These are phyloP conservation scores for Herpetotheres cachinnans DNA, from an alignment of 2,113 vertebrate species.

Conservation along the genomic window DNA sequence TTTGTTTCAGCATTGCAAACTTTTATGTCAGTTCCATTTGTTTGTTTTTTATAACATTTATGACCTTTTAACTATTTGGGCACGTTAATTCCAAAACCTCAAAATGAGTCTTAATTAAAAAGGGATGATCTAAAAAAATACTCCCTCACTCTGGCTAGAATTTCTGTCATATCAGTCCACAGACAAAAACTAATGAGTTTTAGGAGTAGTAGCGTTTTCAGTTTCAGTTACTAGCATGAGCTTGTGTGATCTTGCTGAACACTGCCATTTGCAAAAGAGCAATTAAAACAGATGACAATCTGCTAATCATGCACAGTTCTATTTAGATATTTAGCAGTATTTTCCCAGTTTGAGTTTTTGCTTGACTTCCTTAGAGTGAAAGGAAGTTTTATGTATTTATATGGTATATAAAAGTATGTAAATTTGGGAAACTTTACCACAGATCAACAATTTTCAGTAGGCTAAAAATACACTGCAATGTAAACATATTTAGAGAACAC, in stretches of 20 bases:
- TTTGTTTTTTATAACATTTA: slow-evolving; percentile 61
- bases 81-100: slow-evolving; percentile 57
- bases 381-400: background rate
- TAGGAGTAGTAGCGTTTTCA: slow-evolving; percentile 27
- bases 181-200: slow-evolving; percentile 61
- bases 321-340: slow-evolving; percentile 2
- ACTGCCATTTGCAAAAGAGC: slow-evolving; percentile 52
- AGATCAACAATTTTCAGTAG: background rate
- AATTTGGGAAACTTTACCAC: background rate
- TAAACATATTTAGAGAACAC: background rate
- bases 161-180: slow-evolving; percentile 57
- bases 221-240: slow-evolving; percentile 17
- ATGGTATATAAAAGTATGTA: background rate
- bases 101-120: slow-evolving; percentile 71
- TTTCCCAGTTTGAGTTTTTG: slow-evolving; percentile 7
- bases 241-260: slow-evolving; percentile 51
- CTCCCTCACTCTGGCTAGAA: slow-evolving; percentile 58
- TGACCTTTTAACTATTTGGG: slow-evolving; percentile 70
- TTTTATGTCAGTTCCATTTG: slow-evolving; percentile 59
- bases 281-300: slow-evolving; percentile 53
- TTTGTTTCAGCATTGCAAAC: slow-evolving; percentile 41
- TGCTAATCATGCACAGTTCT: slow-evolving; percentile 35
- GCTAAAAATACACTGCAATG: background rate
- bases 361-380: background rate
- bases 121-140: slow-evolving; percentile 58